Evolutionary conservation across 2,113 vertebrate species (phyloP).

Genomic region (Phalacrocorax carbo): DNA sequence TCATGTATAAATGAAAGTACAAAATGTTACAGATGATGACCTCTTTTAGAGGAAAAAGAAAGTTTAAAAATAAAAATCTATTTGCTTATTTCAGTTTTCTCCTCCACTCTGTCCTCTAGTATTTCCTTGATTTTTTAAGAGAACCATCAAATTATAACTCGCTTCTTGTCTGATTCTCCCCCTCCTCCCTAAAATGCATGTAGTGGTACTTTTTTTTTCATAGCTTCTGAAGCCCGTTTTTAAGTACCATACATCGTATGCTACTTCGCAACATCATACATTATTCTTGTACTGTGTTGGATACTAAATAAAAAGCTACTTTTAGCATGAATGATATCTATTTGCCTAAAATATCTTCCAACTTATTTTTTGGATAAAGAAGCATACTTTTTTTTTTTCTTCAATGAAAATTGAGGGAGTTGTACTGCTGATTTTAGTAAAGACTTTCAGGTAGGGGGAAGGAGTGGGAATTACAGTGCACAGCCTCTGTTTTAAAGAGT

Average conservation of each 20-base stretch:
- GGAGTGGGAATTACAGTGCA: not conserved
- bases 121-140: not conserved
- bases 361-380: not conserved
- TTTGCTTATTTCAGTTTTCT: not conserved
- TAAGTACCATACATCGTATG: not conserved
- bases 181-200: not conserved
- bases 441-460: not conserved
- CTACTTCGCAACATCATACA: not conserved
- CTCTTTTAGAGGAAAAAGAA: not conserved
- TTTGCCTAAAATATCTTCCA: not conserved
- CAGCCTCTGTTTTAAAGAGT: not conserved
- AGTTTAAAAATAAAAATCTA: not conserved
- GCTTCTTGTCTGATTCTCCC: not conserved
- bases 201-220: not conserved
- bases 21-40: not conserved
- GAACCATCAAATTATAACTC: not conserved
- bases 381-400: not conserved
- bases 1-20: not conserved
- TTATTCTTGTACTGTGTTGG: not conserved
- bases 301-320: not conserved
- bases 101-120: not conserved
- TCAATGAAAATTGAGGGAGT: not conserved
- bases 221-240: not conserved
- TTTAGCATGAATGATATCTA: not conserved
- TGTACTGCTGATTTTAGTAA: not conserved